Base-by-base conservation (phyloP, 2,113 vertebrate species). In the Leucopternis melanops region DNA sequence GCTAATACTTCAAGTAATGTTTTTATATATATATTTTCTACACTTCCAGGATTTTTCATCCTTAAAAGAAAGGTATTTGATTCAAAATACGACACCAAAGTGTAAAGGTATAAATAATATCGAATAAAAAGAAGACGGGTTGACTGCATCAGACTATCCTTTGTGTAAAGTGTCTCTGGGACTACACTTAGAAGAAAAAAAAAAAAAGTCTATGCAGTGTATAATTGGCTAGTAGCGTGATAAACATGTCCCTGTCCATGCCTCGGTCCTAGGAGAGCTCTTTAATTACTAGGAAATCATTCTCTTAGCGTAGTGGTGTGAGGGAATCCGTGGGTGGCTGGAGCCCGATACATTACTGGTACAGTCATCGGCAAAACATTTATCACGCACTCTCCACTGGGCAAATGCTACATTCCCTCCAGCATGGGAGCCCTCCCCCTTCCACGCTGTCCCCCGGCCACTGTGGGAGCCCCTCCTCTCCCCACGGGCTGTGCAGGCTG, bases 351-450 rank as follows among this genome's bases (percentile, higher is more conserved):
- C 88, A 96, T 94, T 94, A 69, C 97, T 70, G 96, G 97, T 86
- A 97, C 88, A 98, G 98, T 99, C 99, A 99, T 97, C 97, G 95
- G 98, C 93, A 88, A 99, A 99, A 97, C 98, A 99, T 99, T 98
- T 98, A 98, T 98, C 99, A 98, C 97, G 98, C 98, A 97, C 98
- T 97, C 97, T 98, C 98, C 98, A 98, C 97, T 98, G 98, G 97
- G 98, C 97, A 97, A 98, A 98, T 97, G 99, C 98, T 91, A 99
- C 99, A 99, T 99, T 99, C 99, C 99, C n/a, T n/a, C n/a, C n/a
- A n/a, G n/a, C n/a, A n/a, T n/a, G n/a, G n/a, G n/a, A n/a, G n/a
- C n/a, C n/a, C n/a, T n/a, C n/a, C n/a, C n/a, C n/a, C n/a, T n/a
- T n/a, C n/a, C n/a, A n/a, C n/a, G n/a, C n/a, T n/a, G n/a, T n/a